Base-by-base conservation (phyloP, 1,140 invertebrate species). In the Lineus longissimus region DNA sequence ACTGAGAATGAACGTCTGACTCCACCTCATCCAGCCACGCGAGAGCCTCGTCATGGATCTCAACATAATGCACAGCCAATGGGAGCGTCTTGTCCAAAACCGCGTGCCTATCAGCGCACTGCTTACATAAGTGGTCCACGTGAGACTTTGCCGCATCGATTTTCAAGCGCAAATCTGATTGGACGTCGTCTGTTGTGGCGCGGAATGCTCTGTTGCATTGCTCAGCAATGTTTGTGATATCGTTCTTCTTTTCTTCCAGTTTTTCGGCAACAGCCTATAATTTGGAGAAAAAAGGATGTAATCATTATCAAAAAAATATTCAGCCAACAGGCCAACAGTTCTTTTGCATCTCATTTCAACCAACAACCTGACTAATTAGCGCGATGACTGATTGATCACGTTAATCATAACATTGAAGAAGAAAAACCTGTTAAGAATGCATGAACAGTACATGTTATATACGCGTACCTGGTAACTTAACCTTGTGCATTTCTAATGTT, bases 21-120 rank as follows among this genome's bases (percentile, higher is more conserved):
- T 80, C 77, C 84, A 96, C 94, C 70, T 95, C 94, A 71, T 94
- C 91, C 65, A 99, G 80, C 95, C 95, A 98, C 27, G 89, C 86
- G 15, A 88, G 87, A 0, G 98, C 79, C 30, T 94, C 94, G 36
- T 88, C 86, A 72, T 98, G 95, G 1, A 93, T 94, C 69, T 97
- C 94, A 67, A 92, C 91, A 80, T 98, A 91, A 83, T 98, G 95
- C 17, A 70, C 70, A 23, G 77, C 77, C 58, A 98, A 79, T 1
- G 94, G 95, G 19, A 97, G 74, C 0, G 95, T 95, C 77, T 98
- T 94, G 77, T 98, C 95, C 19, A 99, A 81, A 19, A 93, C 88
- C 17, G 90, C 91, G 1, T 97, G 82, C n/a, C 95, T 84, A 67
- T 97, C 95, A 23, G 88, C 73, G 72, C 91, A 94, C 2, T 97